Percentiles rank a stretch among this genome's conserved stretches.
Evolutionary conservation across 2,888 invertebrate genomes (phyloP).

Genomic region (Coleophora flavipennella): DNA sequence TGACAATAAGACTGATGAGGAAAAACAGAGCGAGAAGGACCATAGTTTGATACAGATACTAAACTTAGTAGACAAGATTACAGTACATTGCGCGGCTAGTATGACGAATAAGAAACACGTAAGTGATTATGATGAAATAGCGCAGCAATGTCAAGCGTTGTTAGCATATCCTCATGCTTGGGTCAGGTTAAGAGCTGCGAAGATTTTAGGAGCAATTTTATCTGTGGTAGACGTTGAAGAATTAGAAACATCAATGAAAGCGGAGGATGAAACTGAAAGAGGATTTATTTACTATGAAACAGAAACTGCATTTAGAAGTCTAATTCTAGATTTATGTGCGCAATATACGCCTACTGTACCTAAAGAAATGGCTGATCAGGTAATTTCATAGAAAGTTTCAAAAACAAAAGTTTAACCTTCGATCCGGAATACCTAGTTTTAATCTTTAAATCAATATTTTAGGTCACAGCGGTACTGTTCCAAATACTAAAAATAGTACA

Average conservation of each 20-base stretch:
- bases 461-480: conserved; percentile 66
- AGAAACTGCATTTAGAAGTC: conserved; percentile 73
- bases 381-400: conserved; percentile 16
- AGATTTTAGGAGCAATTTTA: conserved; percentile 82
- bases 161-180: conserved; percentile 88
- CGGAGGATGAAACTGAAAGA: conserved; percentile 44
- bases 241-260: conserved; percentile 63
- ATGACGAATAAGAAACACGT: conserved; percentile 63
- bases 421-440: not conserved
- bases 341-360: conserved; percentile 80
- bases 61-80: conserved; percentile 79
- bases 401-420: too few relatives aligned
- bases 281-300: conserved; percentile 77
- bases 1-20: conserved; percentile 60
- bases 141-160: conserved; percentile 78
- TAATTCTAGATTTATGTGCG: conserved; percentile 82
- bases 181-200: conserved; percentile 85
- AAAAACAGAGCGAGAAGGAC: conserved; percentile 76
- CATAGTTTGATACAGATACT: conserved; percentile 84
- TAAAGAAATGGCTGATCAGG: conserved; percentile 82
- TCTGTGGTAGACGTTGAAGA: conserved; percentile 74
- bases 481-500: conserved; percentile 70
- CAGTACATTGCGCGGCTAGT: conserved; percentile 73
- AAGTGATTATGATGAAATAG: conserved; percentile 70
- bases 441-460: conserved; percentile 36